Evolutionary conservation across 1,140 invertebrate species (phyloP).

Genomic region (Drosophila santomea): DNA sequence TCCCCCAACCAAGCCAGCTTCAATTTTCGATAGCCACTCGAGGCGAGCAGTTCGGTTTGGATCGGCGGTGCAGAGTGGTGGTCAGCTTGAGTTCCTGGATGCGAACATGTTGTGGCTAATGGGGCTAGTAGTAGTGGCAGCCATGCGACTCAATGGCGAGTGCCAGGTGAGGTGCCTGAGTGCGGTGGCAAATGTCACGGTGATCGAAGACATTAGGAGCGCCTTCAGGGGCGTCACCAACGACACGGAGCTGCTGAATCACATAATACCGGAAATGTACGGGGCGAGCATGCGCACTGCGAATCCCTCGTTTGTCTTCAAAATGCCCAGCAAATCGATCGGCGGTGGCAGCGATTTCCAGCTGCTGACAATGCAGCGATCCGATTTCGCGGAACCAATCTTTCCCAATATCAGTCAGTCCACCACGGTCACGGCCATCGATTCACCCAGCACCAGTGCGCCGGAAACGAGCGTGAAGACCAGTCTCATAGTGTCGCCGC

Average conservation of each 20-base stretch:
- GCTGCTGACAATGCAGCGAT: conserved; percentile 66
- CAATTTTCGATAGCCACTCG: conserved; percentile 68
- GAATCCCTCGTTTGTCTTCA: conserved; percentile 73
- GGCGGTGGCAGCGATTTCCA: conserved; percentile 24
- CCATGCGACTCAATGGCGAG: conserved; percentile 10
- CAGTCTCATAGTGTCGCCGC: conserved; percentile 17
- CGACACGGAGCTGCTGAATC: conserved; percentile 62
- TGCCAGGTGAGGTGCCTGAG: not conserved
- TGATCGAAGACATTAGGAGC: conserved; percentile 68
- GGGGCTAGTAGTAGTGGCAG: not conserved
- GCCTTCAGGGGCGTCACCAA: conserved; percentile 75
- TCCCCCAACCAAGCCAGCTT: conserved; percentile 58
- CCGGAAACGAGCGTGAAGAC: conserved; percentile 47
- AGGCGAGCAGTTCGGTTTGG: conserved; percentile 58
- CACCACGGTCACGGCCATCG: not conserved
- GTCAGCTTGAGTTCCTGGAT: conserved; percentile 40
- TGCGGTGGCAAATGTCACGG: conserved; percentile 41
- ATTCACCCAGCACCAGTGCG: conserved; percentile 1
- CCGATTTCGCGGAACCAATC: conserved; percentile 66
- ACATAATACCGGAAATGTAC: conserved; percentile 79
- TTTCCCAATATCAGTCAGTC: conserved; percentile 72
- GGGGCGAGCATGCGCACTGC: conserved; percentile 49
- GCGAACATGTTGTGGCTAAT: conserved; percentile 34
- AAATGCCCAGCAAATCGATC: conserved; percentile 56
- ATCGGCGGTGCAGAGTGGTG: conserved; percentile 26